Conservation (phyloP, 2,113 vertebrate genomes). For the Meles meles region DNA sequence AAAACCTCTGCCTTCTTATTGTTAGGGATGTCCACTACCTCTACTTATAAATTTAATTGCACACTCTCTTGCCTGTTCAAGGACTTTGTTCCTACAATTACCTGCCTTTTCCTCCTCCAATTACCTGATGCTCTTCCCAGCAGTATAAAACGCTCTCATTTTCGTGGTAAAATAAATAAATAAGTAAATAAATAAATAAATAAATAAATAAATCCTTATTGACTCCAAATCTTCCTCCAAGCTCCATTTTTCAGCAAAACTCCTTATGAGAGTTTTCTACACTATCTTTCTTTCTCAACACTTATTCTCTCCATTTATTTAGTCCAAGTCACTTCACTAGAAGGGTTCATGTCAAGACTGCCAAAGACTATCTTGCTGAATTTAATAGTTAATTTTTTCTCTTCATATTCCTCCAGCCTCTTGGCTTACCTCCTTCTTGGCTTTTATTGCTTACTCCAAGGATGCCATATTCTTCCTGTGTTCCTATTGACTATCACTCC, state of each 20-base stretch:
- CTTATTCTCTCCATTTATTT: neutral
- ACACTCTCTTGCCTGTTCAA: neutral
- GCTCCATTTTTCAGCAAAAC: neutral
- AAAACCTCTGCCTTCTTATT: neutral
- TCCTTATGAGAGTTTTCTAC: neutral
- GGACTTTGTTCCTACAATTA: neutral
- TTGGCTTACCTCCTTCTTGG: neutral
- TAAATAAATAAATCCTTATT: neutral
- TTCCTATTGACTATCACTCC: neutral
- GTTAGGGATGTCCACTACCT: neutral
- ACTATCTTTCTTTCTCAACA: neutral
- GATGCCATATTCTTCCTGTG: neutral
- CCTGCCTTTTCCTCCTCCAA: neutral
- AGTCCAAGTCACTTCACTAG: neutral
- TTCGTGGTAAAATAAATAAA: neutral
- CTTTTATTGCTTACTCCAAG: neutral
- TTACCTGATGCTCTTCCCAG: neutral
- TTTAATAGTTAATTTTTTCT: neutral
- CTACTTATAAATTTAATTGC: neutral
- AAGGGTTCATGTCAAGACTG: neutral
- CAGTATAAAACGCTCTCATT: neutral
- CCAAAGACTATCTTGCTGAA: neutral
- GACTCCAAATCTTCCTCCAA: neutral
- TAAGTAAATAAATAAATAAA: neutral
- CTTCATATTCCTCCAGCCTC: neutral